Evolutionary conservation across 2,797 vertebrate genomes (phyloP).

Genomic region (Pseudochaenichthys georgianus): DNA sequence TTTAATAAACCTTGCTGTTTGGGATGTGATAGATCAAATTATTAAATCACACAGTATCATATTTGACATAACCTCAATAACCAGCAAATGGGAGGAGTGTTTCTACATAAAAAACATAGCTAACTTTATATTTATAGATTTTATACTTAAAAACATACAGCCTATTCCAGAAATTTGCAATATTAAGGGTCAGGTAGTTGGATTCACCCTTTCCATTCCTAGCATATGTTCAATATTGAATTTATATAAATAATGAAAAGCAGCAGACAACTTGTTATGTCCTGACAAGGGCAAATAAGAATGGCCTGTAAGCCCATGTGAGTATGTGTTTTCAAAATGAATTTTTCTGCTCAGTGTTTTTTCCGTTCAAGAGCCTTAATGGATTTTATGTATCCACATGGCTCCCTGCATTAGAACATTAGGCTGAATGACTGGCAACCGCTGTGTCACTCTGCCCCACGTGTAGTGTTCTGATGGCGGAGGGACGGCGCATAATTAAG

Average conservation of each 20-base stretch:
- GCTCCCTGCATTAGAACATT: constrained; percentile 83
- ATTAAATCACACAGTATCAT: not conserved
- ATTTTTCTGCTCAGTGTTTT: constrained; percentile 49
- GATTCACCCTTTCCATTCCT: not conserved
- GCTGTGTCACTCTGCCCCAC: constrained; percentile 81
- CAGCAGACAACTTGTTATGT: constrained; percentile 17
- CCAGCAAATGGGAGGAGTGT: not conserved
- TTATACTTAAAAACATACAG: not conserved
- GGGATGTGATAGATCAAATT: not conserved
- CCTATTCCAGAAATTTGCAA: not conserved
- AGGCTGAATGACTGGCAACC: constrained; percentile 82
- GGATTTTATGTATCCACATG: constrained; percentile 77
- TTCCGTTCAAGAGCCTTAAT: constrained; percentile 69
- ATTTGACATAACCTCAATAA: not conserved
- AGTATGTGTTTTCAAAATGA: constrained; percentile 57
- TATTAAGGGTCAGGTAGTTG: not conserved
- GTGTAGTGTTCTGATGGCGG: constrained; percentile 75
- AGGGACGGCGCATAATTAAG: constrained; percentile 80
- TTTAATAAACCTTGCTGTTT: constrained; percentile 15
- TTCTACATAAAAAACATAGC: not conserved
- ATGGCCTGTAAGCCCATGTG: constrained; percentile 26
- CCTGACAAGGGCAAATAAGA: constrained; percentile 43
- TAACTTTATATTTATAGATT: not conserved
- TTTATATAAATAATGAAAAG: not conserved
- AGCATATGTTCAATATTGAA: not conserved